Evolutionary conservation across 2,797 vertebrate genomes (phyloP).

Genomic region (Acrossocheilus fasciatus): DNA sequence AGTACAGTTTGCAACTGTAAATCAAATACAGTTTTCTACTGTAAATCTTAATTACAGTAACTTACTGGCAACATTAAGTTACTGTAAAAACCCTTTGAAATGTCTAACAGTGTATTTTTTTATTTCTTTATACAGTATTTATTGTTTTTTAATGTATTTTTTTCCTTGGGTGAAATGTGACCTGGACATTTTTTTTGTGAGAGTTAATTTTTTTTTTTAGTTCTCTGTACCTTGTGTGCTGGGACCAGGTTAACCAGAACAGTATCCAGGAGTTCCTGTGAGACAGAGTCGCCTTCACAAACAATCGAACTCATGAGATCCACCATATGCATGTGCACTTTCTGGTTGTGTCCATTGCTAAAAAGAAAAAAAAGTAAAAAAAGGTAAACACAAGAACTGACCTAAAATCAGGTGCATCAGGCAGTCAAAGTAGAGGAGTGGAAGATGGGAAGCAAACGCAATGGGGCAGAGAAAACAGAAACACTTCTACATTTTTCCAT

Average conservation of each 20-base stretch:
- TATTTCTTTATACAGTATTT: too few relatives aligned
- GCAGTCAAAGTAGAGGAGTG: background rate
- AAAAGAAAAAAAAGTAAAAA: background rate
- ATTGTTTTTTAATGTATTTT: too few relatives aligned
- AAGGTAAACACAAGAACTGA: background rate
- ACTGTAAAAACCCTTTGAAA: too few relatives aligned
- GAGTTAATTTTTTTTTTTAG: background rate
- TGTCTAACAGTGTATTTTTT: too few relatives aligned
- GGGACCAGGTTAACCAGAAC: constrained; percentile 97
- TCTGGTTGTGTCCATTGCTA: constrained; percentile 99
- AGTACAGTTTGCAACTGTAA: too few relatives aligned
- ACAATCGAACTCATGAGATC: constrained; percentile 99
- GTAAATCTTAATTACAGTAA: too few relatives aligned
- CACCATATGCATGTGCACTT: constrained; percentile 99
- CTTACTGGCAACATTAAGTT: too few relatives aligned
- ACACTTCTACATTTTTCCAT: constrained; percentile 25
- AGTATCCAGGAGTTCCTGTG: constrained; percentile 96
- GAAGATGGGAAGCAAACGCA: background rate
- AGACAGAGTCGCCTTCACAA: constrained; percentile 97
- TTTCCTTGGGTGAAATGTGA: background rate
- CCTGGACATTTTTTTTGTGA: background rate
- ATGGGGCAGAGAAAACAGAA: constrained; percentile 2
- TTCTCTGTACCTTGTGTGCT: constrained; percentile 89
- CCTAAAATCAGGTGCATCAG: constrained; percentile 17
- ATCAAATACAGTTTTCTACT: too few relatives aligned